Evolutionary conservation across 2,797 vertebrate genomes (phyloP).

Genomic region (Sebastes itinus): DNA sequence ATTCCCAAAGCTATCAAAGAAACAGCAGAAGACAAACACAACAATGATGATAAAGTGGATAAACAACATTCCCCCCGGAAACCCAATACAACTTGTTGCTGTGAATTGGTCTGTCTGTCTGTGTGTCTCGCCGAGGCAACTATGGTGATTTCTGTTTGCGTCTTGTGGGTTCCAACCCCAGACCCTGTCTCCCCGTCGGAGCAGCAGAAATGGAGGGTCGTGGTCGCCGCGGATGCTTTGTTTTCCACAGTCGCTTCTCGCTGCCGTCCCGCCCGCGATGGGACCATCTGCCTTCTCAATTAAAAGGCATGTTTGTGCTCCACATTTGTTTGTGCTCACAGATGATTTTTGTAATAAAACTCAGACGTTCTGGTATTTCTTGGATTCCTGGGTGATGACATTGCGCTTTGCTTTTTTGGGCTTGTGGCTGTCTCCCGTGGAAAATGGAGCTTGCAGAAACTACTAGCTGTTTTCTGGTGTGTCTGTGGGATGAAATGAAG

Average conservation of each 20-base stretch:
- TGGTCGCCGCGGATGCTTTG: slow-evolving; percentile 66
- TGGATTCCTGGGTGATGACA: slow-evolving; percentile 81
- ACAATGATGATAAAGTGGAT: slow-evolving; percentile 69
- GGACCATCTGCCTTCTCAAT: slow-evolving; percentile 78
- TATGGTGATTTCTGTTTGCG: slow-evolving; percentile 76
- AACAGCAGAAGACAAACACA: slow-evolving; percentile 67
- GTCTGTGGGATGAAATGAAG: slow-evolving; percentile 78
- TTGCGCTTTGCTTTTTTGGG: slow-evolving; percentile 69
- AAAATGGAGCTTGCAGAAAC: slow-evolving; percentile 79
- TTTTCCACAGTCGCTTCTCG: slow-evolving; percentile 69
- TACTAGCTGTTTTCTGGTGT: slow-evolving; percentile 76
- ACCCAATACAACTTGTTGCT: slow-evolving; percentile 71
- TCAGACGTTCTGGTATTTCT: slow-evolving; percentile 82
- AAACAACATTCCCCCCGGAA: slow-evolving; percentile 67
- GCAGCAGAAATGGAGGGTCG: slow-evolving; percentile 70
- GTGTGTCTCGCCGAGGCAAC: slow-evolving; percentile 70
- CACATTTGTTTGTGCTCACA: slow-evolving; percentile 80
- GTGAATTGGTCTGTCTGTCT: slow-evolving; percentile 67
- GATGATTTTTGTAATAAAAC: slow-evolving; percentile 80
- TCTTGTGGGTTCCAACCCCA: slow-evolving; percentile 76
- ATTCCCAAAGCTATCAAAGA: slow-evolving; percentile 59
- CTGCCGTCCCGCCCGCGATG: slow-evolving; percentile 48
- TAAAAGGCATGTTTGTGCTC: slow-evolving; percentile 75
- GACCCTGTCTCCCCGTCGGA: slow-evolving; percentile 69
- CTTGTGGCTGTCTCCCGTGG: slow-evolving; percentile 78